A percentile compares a stretch with the other conserved stretches of the same genome.
phyloP scores from a whole-genome alignment of 2,113 vertebrate genomes.

The Dunckerocampus dactyliophorus region DNA sequence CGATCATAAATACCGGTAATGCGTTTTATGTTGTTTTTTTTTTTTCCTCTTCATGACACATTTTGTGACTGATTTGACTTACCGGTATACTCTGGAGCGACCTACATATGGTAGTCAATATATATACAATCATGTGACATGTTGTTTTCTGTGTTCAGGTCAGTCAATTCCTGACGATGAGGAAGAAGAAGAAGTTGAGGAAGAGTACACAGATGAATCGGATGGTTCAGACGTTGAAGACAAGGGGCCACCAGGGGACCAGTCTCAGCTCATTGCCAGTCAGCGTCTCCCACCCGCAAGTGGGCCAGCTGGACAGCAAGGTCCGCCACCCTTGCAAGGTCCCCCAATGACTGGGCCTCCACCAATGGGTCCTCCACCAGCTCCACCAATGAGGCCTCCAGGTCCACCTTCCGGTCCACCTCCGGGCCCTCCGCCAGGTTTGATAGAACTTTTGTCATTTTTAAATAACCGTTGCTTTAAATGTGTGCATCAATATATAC shows the following conservation, averaged over 20 bases:
- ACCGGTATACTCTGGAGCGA: no score
- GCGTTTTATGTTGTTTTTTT: no score
- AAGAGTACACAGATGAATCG: slow-evolving; percentile 86
- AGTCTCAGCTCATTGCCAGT: slow-evolving; percentile 62
- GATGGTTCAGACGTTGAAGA: slow-evolving; percentile 81
- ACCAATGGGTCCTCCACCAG: slow-evolving; percentile 90
- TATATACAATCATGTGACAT: background rate
- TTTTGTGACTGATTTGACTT: no score
- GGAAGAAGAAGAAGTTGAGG: slow-evolving; percentile 89
- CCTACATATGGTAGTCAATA: no score
- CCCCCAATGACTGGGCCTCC: slow-evolving; percentile 92
- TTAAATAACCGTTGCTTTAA: background rate
- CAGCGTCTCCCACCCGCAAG: slow-evolving; percentile 58
- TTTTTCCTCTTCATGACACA: no score
- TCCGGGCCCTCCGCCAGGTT: slow-evolving; percentile 94
- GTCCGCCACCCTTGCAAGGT: slow-evolving; percentile 82
- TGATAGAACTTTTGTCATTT: slow-evolving; percentile 8
- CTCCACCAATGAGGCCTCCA: slow-evolving; percentile 87
- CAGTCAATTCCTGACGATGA: slow-evolving; percentile 92
- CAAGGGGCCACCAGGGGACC: slow-evolving; percentile 65
- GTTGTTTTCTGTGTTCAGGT: slow-evolving; percentile 68
- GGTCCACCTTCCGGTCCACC: slow-evolving; percentile 94
- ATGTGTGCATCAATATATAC: no score
- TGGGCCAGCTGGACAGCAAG: slow-evolving; percentile 61
- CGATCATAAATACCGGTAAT: no score